Evolutionary conservation across 2,113 vertebrate genomes (phyloP).

Genomic region (Otocyon megalotis): DNA sequence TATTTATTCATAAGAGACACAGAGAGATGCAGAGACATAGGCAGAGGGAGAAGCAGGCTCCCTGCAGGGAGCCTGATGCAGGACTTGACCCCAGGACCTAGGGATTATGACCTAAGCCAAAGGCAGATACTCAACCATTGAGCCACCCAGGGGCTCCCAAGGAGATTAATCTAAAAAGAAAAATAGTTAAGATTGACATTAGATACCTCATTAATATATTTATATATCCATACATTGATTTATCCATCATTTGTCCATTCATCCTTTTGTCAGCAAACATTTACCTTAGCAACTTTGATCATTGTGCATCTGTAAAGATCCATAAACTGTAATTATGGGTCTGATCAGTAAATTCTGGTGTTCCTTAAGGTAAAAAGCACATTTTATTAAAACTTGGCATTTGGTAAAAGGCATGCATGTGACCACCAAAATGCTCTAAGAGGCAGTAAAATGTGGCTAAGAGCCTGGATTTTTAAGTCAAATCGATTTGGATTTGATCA

Average conservation of each 20-base stretch:
- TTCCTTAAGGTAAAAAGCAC: conserved; percentile 10
- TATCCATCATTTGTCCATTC: background rate
- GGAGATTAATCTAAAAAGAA: conserved; percentile 17
- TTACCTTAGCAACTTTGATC: background rate
- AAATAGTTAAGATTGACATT: background rate
- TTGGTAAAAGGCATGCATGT: background rate
- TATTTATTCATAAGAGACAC: too few species aligned
- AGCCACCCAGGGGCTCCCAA: background rate
- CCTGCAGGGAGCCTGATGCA: too few species aligned
- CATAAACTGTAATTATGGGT: background rate
- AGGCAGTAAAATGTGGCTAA: background rate
- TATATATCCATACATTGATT: background rate
- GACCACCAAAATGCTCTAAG: background rate
- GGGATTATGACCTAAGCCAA: too few species aligned
- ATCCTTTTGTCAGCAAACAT: background rate
- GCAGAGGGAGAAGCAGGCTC: too few species aligned
- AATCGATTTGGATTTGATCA: background rate
- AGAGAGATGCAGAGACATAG: too few species aligned
- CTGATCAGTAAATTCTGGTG: conserved; percentile 14
- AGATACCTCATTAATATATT: background rate
- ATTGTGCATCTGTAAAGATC: background rate
- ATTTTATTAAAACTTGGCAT: background rate
- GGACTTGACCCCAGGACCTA: too few species aligned
- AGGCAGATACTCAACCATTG: too few species aligned
- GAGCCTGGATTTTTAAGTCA: background rate